Evolutionary conservation across 2,888 invertebrate genomes (phyloP).

Genomic region (Ditula angustiorana): DNA sequence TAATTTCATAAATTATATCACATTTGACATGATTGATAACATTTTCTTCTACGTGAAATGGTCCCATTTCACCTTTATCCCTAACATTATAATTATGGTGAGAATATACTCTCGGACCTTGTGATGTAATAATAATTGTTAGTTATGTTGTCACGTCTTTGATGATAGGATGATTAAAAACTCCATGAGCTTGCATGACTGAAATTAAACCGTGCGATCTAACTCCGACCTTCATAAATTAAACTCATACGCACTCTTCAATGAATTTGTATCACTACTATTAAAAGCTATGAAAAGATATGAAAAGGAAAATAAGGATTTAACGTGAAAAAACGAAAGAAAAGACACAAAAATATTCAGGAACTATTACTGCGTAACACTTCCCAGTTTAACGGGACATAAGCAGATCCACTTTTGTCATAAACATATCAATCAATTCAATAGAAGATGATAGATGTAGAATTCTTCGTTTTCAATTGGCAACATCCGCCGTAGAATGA

Average conservation of each 20-base stretch:
- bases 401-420: too few relatives aligned
- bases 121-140: background rate
- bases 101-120: background rate
- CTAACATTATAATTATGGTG: too few relatives aligned
- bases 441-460: too few relatives aligned
- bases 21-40: too few relatives aligned
- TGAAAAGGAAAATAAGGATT: too few relatives aligned
- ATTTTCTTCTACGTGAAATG: too few relatives aligned
- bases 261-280: background rate
- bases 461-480: background rate
- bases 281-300: too few relatives aligned
- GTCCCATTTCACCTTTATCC: too few relatives aligned
- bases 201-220: background rate
- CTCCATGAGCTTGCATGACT: slow-evolving; percentile 12
- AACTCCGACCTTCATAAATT: background rate
- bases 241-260: background rate
- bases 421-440: too few relatives aligned
- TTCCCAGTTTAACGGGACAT: too few relatives aligned
- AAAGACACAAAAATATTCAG: background rate
- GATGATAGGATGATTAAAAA: background rate
- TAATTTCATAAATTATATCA: too few relatives aligned
- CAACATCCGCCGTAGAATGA: background rate
- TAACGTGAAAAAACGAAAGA: background rate
- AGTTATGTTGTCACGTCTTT: background rate
- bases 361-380: background rate